Conservation (phyloP, 2,888 invertebrate genomes). For the Onchidella celtica region DNA sequence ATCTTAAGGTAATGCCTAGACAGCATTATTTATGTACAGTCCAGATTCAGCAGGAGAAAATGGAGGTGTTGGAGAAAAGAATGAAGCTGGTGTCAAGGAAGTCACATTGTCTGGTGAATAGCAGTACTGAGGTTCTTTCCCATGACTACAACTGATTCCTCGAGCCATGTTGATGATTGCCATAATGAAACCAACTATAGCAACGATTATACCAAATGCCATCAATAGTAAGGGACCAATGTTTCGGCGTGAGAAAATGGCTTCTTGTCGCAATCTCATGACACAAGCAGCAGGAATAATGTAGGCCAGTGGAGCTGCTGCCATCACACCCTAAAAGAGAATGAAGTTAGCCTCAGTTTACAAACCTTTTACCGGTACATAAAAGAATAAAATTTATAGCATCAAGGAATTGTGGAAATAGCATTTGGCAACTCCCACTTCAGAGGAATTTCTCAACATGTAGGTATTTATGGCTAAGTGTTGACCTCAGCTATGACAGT, state of each 20-base stretch:
- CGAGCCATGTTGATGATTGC: conserved; percentile 82
- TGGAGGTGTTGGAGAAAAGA: no score
- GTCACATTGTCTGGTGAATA: not conserved
- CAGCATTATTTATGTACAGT: no score
- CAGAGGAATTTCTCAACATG: no score
- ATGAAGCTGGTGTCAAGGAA: no score
- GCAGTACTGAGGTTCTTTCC: conserved; percentile 85
- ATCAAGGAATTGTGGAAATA: no score
- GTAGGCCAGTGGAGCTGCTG: conserved; percentile 91
- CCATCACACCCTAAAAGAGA: conserved; percentile 86
- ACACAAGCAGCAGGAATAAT: conserved; percentile 90
- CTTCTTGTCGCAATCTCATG: conserved; percentile 86
- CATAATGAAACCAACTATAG: conserved; percentile 84
- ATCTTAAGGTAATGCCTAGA: no score
- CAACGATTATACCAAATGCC: conserved; percentile 85
- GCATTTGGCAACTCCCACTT: no score
- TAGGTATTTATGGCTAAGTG: no score
- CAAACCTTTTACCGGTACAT: no score
- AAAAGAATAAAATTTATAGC: no score
- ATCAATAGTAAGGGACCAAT: conserved; percentile 87
- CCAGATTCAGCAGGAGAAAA: not conserved
- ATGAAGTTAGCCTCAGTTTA: no score
- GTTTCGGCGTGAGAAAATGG: conserved; percentile 85
- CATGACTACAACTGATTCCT: conserved; percentile 85
- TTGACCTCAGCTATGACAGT: no score